A percentile compares a stretch with the other conserved stretches of the same genome.
Evolutionary conservation across 2,113 vertebrate species (phyloP).

Genomic region (Psettodes erumei): DNA sequence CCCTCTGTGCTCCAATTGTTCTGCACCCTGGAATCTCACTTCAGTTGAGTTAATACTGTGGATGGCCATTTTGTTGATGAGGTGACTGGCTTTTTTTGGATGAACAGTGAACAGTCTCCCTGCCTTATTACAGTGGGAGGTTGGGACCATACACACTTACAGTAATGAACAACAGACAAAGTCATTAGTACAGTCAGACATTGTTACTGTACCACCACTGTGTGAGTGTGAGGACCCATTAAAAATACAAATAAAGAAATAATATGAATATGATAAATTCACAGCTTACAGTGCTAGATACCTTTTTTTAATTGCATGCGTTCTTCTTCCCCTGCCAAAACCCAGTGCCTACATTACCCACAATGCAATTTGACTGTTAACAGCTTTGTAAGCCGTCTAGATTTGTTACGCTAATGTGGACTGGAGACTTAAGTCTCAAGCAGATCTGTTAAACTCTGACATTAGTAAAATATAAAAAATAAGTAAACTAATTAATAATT

Average conservation of each 20-base stretch:
- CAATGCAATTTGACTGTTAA: neutral
- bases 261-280: neutral
- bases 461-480: too few species aligned
- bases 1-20: conserved; percentile 35
- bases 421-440: neutral
- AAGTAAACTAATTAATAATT: too few species aligned
- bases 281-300: neutral
- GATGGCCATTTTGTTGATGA: conserved; percentile 23
- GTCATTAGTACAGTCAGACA: conserved; percentile 16
- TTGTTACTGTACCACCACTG: conserved; percentile 4
- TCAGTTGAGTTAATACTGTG: conserved; percentile 7
- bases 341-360: neutral
- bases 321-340: neutral
- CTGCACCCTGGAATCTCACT: neutral
- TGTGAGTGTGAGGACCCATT: conserved; percentile 29
- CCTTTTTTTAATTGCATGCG: neutral
- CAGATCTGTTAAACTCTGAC: too few species aligned
- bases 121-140: conserved; percentile 3
- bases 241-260: neutral
- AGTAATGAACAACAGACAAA: conserved; percentile 28
- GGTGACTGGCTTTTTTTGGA: neutral
- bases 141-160: conserved; percentile 9
- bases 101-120: conserved; percentile 1
- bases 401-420: too few species aligned
- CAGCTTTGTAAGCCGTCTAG: neutral